These are phyloP conservation scores for Rhabdomys pumilio DNA, from an alignment of 2,797 vertebrate species.

Conservation along the genomic window DNA sequence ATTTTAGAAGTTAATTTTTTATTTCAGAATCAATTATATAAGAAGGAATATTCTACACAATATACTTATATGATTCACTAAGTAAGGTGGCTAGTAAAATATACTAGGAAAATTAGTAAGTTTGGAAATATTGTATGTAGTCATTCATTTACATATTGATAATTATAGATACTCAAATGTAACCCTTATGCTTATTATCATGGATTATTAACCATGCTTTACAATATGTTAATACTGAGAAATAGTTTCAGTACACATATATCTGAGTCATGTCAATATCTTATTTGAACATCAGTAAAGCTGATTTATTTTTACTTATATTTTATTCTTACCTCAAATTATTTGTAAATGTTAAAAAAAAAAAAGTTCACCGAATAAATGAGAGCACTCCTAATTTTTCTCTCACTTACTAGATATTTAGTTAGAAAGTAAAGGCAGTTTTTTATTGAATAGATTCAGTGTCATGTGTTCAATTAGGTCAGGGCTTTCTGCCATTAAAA, in stretches of 20 bases:
- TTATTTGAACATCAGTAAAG: conserved; percentile 34
- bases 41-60: neutral
- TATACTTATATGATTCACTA: neutral
- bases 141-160: neutral
- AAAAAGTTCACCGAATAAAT: conserved; percentile 62
- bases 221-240: conserved; percentile 18
- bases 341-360: conserved; percentile 46
- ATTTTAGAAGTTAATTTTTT: neutral
- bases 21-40: conserved; percentile 34
- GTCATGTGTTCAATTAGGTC: conserved; percentile 79
- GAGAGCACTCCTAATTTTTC: conserved; percentile 34
- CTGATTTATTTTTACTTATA: conserved; percentile 23
- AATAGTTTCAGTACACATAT: neutral
- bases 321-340: conserved; percentile 11
- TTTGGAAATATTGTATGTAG: neutral
- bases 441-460: conserved; percentile 70
- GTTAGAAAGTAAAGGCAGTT: conserved; percentile 66
- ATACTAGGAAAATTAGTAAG: neutral
- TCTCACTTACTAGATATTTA: conserved; percentile 63
- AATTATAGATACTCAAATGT: neutral
- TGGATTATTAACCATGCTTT: neutral
- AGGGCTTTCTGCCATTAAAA: conserved; percentile 82
- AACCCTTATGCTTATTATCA: neutral
- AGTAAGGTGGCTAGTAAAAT: neutral
- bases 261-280: neutral